Conservation (phyloP, 2,113 vertebrate genomes). For the Thunnus maccoyii region DNA sequence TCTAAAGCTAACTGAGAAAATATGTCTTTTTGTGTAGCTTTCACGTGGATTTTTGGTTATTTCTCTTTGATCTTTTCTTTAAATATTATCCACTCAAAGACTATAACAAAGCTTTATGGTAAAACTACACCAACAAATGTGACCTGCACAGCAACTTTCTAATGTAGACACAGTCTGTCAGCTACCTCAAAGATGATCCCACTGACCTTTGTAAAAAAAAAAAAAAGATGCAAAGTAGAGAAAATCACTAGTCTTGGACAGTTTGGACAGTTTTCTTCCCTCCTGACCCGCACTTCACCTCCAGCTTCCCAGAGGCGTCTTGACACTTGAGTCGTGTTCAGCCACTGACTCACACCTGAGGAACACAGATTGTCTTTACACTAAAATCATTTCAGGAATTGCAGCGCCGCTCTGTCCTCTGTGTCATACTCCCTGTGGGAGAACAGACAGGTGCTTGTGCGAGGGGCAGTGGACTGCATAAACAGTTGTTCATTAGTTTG, state of each 20-base stretch:
- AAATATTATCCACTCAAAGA: background rate
- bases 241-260: conserved; percentile 24
- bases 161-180: background rate
- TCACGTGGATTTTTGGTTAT: too few species aligned
- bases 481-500: conserved; percentile 71
- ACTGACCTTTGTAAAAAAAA: conserved; percentile 3
- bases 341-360: conserved; percentile 49
- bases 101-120: background rate
- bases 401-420: conserved; percentile 34
- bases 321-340: conserved; percentile 55
- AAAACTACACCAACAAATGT: background rate
- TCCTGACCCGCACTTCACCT: conserved; percentile 54
- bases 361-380: conserved; percentile 51
- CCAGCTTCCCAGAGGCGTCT: conserved; percentile 21
- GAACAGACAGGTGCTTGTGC: conserved; percentile 62
- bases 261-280: background rate
- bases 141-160: background rate
- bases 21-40: too few species aligned
- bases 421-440: conserved; percentile 49
- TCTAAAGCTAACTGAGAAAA: too few species aligned
- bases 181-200: background rate
- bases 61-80: too few species aligned
- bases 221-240: conserved; percentile 21
- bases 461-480: conserved; percentile 53
- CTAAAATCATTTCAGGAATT: conserved; percentile 25